Conservation (phyloP, 2,888 invertebrate genomes). For the Agelastica alni region DNA sequence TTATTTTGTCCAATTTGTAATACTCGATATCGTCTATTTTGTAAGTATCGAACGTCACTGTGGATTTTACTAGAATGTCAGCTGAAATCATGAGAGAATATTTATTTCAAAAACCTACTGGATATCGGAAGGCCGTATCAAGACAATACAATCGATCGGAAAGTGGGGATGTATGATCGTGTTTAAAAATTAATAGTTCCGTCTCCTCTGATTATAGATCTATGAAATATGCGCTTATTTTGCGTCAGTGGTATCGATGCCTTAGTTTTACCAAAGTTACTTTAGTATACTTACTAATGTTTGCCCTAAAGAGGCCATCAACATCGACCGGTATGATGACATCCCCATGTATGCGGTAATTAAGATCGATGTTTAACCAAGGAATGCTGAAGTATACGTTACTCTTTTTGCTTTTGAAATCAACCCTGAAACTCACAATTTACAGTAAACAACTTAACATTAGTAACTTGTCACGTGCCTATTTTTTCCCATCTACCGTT, state of each 20-base stretch:
- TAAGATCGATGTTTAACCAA: background rate
- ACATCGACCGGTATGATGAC: background rate
- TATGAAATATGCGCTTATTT: too few species aligned
- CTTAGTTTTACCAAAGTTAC: too few species aligned
- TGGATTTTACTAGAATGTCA: background rate
- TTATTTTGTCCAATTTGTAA: background rate
- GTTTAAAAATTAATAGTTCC: too few species aligned
- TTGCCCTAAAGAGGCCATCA: background rate
- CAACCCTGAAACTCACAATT: background rate
- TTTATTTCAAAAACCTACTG: too few species aligned
- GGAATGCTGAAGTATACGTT: background rate
- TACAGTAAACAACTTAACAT: background rate
- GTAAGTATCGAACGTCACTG: background rate
- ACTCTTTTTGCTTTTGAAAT: background rate
- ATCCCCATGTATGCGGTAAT: background rate
- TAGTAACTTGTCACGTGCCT: too few species aligned
- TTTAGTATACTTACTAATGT: conserved; percentile 2
- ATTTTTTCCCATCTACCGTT: too few species aligned
- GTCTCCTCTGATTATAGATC: too few species aligned
- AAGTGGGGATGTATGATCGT: too few species aligned
- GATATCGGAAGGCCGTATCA: too few species aligned
- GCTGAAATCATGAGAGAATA: too few species aligned
- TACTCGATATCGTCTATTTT: background rate
- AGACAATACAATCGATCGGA: too few species aligned
- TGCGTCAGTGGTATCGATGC: too few species aligned